A percentile compares a stretch with the other conserved stretches of the same genome.
These are phyloP conservation scores for Aegithalos caudatus DNA, from an alignment of 2,113 vertebrate genomes.

Conservation along the genomic window DNA sequence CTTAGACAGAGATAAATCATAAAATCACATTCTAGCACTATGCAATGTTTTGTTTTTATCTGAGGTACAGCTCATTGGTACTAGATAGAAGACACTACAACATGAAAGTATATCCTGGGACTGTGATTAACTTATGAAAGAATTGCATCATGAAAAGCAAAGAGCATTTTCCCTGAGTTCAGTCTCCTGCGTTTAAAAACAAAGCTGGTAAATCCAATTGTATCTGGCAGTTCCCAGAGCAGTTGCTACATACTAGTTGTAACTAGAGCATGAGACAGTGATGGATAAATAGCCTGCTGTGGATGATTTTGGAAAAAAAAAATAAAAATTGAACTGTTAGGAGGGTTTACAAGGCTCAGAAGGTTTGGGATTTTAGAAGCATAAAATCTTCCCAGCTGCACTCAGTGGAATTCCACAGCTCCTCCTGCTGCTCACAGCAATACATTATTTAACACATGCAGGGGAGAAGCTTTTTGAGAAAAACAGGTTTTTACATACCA, in stretches of 20 bases:
- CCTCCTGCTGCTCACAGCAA: conserved; percentile 18
- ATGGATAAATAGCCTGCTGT: conserved; percentile 13
- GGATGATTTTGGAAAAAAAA: background rate
- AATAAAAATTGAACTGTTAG: background rate
- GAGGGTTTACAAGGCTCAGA: background rate
- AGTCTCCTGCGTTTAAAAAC: background rate
- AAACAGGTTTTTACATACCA: background rate
- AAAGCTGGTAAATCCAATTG: background rate
- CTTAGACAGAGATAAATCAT: background rate
- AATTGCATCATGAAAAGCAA: background rate
- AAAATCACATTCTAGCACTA: background rate
- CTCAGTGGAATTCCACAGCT: conserved; percentile 33
- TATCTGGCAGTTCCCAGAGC: background rate
- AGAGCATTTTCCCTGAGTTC: background rate
- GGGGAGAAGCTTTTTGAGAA: background rate
- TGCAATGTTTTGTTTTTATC: background rate
- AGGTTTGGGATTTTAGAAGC: background rate
- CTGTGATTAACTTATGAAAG: background rate
- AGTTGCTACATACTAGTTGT: background rate
- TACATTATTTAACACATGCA: conserved; percentile 30
- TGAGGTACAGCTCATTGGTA: background rate
- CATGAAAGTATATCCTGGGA: background rate
- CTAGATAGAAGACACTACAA: background rate
- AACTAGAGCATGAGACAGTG: background rate
- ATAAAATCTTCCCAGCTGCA: background rate